phyloP scores from a whole-genome alignment of 2,113 vertebrate genomes.

The Aptenodytes forsteri region DNA sequence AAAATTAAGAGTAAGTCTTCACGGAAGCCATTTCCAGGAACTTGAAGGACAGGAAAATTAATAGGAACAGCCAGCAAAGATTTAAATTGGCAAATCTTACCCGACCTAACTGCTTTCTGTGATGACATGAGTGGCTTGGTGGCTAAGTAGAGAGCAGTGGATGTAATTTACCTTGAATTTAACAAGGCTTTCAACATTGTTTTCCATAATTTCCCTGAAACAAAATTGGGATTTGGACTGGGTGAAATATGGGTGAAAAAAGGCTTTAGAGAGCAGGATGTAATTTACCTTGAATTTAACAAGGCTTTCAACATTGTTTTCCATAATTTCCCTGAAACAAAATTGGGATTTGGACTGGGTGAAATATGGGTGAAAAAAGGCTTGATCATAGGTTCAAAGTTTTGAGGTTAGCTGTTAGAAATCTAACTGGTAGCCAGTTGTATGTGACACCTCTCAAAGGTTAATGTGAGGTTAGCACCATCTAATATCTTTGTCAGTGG shows the following conservation, averaged over 20 bases:
- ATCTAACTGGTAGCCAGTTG: neutral
- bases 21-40: neutral
- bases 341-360: neutral
- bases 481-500: neutral
- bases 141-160: neutral
- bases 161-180: neutral
- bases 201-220: neutral
- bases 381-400: neutral
- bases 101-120: neutral
- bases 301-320: neutral
- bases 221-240: neutral
- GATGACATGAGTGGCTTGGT: neutral
- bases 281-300: neutral
- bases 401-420: neutral
- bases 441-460: neutral
- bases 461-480: neutral
- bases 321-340: neutral
- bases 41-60: neutral
- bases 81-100: neutral
- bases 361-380: neutral
- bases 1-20: neutral
- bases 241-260: neutral
- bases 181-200: neutral
- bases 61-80: neutral
- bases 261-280: neutral